Evolutionary conservation across 2,888 invertebrate species (phyloP), one percentile per base, ranked within the genome.

Genomic region (Drosophila prolongata): DNA sequence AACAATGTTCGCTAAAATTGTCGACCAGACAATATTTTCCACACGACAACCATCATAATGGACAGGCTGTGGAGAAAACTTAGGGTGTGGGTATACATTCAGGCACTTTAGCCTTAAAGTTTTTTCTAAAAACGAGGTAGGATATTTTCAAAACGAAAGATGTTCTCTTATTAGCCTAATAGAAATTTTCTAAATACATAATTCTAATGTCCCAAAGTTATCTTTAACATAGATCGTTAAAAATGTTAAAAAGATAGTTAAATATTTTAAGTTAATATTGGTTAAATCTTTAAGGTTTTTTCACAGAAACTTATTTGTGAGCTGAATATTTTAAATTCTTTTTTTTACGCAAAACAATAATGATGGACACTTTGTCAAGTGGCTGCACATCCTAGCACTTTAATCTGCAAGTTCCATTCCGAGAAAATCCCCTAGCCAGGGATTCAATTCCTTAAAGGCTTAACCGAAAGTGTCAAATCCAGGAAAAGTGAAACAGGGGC

Each of bases 361-460:
- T 11, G 46, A 47, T 35, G 56, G 49, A 56, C 24, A 38, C n/a
- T 14, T 10, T 43, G 10, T 11, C 47, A 35, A 49, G 19, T 55
- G 40, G 11, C 13, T 11, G 30, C 47, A 47, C n/a, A n/a, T 14
- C 24, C 24, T n/a, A 19, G 52, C 53, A 68, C 52, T 62, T 59
- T 66, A 69, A 66, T 57, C 71, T 66, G 55, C 34, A 62, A 62
- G 58, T 61, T 52, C 16, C 37, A 34, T 44, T 11, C 14, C 40
- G 30, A 44, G 62, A 9, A 30, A 27, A 30, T 40, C 16, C 14
- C 19, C n/a, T 38, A 19, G 24, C 44, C 24, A 40, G 50, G 57
- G 69, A 84, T 73, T 87, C 85, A 75, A 82, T 87, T 75, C 68
- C 85, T 87, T 78, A 67, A 82, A 87, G 85, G 75, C 71, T 78